Base-by-base conservation (phyloP, 2,888 invertebrate species). In the Notocelia uddmanniana region DNA sequence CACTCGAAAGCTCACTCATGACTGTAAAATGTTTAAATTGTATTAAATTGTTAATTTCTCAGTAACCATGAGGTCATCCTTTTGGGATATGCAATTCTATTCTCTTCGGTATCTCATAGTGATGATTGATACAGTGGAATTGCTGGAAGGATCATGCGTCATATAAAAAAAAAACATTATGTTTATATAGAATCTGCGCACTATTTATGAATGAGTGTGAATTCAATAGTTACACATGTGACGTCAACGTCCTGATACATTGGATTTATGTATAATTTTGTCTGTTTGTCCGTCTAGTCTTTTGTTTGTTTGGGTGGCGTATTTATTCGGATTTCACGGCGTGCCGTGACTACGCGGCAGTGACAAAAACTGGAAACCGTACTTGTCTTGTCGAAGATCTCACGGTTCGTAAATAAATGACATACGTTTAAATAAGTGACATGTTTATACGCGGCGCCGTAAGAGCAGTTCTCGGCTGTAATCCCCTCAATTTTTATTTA, bases 41-140 rank as follows among this genome's bases (percentile, higher is more conserved):
- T 64, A 64, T 54, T 19, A 54, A n/a, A 64, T 54, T 63, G 37
- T 52, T 54, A 66, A 52, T 74, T 88, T 87, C 88, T 81, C 59
- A 79, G 88, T 88, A 90, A 81, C 81, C 69, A 74, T 87, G 84
- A 87, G 80, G 80, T 86, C 84, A 86, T 80, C 75, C 78, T 76
- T 80, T 72, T 73, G 74, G 75, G 72, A 71, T 75, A 78, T 78
- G 78, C 74, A 77, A 76, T 78, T 77, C 68, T 69, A 78, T 76
- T 80, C 80, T 81, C 75, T 79, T 80, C 81, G 81, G 19, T 76
- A 66, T 82, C 82, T 83, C 80, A 85, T 85, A 85, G 11, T 68
- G 52, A 63, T 68, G 68, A 68, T 59, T 68, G 66, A 71, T 67
- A 59, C 66, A 66, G 60, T 52, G 45, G 60, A 23, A 55, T 54